These are phyloP conservation scores for Brachionus sp. DNA, from an alignment of 1,140 invertebrate genomes.

Conservation along the genomic window DNA sequence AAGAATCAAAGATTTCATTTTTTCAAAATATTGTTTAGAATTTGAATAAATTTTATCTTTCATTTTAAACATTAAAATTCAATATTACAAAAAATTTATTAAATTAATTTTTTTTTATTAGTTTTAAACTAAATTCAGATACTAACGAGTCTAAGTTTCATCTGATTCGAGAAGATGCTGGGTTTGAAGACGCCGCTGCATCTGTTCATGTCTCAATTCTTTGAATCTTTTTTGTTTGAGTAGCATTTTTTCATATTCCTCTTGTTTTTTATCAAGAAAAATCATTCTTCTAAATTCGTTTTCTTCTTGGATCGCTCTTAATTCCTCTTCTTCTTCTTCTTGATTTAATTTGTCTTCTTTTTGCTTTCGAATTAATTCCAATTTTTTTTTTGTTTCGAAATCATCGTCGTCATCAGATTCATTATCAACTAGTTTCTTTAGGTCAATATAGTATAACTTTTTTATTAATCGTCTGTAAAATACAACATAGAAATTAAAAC, in stretches of 20 bases:
- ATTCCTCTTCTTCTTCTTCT: conserved; percentile 30
- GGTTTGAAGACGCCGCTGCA: background rate
- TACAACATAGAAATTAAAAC: conserved; percentile 6
- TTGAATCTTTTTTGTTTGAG: conserved; percentile 4
- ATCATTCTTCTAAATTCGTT: background rate
- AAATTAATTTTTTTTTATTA: no score
- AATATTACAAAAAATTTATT: no score
- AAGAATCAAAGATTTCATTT: background rate
- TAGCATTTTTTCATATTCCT: conserved; percentile 16
- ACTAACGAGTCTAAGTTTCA: background rate
- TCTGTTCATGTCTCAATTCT: conserved; percentile 26
- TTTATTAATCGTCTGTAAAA: background rate
- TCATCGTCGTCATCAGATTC: background rate
- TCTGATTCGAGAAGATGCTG: background rate
- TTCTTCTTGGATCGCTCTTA: background rate
- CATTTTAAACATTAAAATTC: background rate
- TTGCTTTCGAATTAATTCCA: background rate
- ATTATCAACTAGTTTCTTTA: conserved; percentile 4
- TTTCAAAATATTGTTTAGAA: background rate
- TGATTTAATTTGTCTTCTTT: background rate
- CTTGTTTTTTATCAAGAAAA: conserved; percentile 18
- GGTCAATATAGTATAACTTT: background rate
- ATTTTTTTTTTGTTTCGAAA: background rate
- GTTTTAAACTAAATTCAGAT: background rate
- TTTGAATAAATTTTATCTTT: background rate